phyloP scores from a whole-genome alignment of 1,140 invertebrate species.

The Pollicipes pollicipes region DNA sequence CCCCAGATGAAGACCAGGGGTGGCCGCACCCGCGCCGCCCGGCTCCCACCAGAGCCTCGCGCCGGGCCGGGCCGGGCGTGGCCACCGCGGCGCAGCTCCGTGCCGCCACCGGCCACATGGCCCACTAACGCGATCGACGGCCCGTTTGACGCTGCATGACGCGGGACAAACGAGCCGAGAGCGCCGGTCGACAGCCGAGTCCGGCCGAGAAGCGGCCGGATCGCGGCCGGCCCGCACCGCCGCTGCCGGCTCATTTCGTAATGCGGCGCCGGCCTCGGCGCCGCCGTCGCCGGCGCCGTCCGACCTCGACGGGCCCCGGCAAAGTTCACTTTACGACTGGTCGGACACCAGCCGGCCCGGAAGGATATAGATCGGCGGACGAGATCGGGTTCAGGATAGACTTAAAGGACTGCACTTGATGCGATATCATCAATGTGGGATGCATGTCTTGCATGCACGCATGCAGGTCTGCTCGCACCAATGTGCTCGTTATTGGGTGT shows the following conservation, averaged over 20 bases:
- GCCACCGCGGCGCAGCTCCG: too few relatives aligned
- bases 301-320: too few relatives aligned
- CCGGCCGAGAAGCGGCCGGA: too few relatives aligned
- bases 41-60: too few relatives aligned
- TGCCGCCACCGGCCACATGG: not conserved
- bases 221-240: too few relatives aligned
- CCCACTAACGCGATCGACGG: not conserved
- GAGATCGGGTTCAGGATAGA: too few relatives aligned
- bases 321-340: not conserved
- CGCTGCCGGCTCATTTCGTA: not conserved
- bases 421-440: not conserved
- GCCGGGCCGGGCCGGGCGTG: too few relatives aligned
- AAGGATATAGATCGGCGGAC: not conserved
- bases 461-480: not conserved
- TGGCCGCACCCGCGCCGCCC: too few relatives aligned
- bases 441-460: not conserved
- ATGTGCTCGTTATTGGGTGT: not conserved
- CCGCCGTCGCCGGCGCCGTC: not conserved
- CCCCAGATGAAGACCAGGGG: too few relatives aligned
- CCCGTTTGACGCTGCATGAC: not conserved
- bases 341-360: too few relatives aligned
- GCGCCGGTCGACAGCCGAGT: not conserved
- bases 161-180: not conserved
- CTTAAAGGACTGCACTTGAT: too few relatives aligned
- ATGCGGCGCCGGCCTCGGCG: not conserved